phyloP scores from a whole-genome alignment of 2,797 vertebrate genomes.

The Premnoplex brunnescens region DNA sequence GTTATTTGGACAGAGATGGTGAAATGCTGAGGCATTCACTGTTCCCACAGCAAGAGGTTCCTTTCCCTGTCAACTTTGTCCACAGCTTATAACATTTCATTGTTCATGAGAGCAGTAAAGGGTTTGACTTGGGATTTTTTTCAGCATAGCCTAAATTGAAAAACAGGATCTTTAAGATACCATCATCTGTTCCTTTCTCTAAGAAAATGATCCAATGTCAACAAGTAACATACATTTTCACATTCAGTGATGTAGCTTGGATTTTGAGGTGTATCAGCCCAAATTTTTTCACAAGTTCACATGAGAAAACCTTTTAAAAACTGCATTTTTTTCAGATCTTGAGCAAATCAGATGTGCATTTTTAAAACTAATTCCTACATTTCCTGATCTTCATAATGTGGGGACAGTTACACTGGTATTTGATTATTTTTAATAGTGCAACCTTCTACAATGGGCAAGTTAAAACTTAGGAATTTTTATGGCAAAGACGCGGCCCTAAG shows the following conservation, averaged over 20 bases:
- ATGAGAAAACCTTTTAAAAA: neutral
- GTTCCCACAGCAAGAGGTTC: neutral
- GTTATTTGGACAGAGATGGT: neutral
- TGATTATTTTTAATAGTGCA: neutral
- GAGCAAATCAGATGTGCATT: neutral
- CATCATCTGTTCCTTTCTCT: neutral
- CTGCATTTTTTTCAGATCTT: neutral
- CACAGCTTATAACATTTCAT: neutral
- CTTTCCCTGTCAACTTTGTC: neutral
- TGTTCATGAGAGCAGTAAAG: neutral
- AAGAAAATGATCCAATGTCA: neutral
- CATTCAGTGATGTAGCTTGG: neutral
- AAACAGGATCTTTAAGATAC: neutral
- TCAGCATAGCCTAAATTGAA: neutral
- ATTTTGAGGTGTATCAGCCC: neutral
- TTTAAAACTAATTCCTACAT: neutral
- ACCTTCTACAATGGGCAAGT: neutral
- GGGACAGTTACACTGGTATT: neutral
- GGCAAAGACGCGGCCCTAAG: neutral
- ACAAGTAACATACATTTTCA: neutral
- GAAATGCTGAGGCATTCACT: neutral
- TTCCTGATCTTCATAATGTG: neutral
- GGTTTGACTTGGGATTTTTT: neutral
- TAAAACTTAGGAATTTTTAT: neutral
- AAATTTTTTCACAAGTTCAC: neutral